phyloP scores from a whole-genome alignment of 1,140 invertebrate species.

The Glossosoma conforme region DNA sequence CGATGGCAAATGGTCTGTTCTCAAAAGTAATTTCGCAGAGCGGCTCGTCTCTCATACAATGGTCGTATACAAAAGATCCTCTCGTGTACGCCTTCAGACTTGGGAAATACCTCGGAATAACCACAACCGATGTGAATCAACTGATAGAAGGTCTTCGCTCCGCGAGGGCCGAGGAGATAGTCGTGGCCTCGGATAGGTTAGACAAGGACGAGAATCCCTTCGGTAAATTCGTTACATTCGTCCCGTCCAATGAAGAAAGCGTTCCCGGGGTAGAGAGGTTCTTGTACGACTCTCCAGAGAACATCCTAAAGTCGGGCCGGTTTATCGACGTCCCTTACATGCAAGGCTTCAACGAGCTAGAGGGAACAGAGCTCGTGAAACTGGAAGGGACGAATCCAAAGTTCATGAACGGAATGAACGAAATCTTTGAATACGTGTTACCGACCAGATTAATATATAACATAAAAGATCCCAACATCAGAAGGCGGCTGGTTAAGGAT shows the following conservation, averaged over 20 bases:
- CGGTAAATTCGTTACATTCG: conserved; percentile 38
- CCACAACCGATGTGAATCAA: conserved; percentile 37
- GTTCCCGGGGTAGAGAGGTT: conserved; percentile 38
- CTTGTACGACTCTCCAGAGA: conserved; percentile 36
- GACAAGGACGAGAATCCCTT: conserved; percentile 21
- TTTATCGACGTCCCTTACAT: conserved; percentile 46
- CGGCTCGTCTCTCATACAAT: conserved; percentile 62
- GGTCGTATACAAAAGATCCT: conserved; percentile 49
- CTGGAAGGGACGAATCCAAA: conserved; percentile 25
- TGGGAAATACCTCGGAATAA: conserved; percentile 40
- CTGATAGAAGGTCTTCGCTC: conserved; percentile 39
- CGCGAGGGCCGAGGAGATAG: conserved; percentile 35
- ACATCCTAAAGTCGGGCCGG: conserved; percentile 38
- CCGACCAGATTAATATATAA: conserved; percentile 1
- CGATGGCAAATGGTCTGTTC: conserved; percentile 39
- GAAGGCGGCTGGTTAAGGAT: conserved; percentile 16
- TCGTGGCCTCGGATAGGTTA: conserved; percentile 25
- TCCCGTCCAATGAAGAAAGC: conserved; percentile 40
- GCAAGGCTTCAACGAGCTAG: conserved; percentile 41
- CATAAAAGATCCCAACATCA: neutral
- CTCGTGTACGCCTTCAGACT: conserved; percentile 39
- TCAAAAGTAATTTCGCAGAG: conserved; percentile 57
- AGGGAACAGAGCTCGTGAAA: conserved; percentile 43
- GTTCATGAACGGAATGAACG: conserved; percentile 8
- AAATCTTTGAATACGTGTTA: conserved; percentile 13